Base-by-base conservation (phyloP, 2,113 vertebrate species). In the Ariopsis seemanni region DNA sequence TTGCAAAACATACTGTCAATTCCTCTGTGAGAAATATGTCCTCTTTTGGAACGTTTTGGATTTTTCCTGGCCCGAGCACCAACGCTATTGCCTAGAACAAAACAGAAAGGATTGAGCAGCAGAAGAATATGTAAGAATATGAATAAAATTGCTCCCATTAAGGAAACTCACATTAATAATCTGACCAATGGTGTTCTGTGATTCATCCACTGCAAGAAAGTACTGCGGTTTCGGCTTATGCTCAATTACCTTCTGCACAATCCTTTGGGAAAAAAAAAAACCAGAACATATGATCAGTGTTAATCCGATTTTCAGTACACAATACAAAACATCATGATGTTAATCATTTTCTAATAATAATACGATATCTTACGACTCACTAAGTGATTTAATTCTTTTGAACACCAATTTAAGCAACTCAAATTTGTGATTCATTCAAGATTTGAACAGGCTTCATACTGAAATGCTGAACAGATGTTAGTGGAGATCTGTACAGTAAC, bases 191-290 rank as follows among this genome's bases (percentile, higher is more conserved):
- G 95, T 97, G 22, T 95, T 94, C 63, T 91, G 92, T 12, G 97
- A 96, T 22, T 89, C 89, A 63, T 99, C 98, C 89, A 98, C 95
- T 11, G 97, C 97, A 4, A 99, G 88, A 75, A 99, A 75, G 85
- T 98, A 99, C 78, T 91, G 93, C 0, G 87, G 87, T 30, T 89
- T 93, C 0, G 98, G 97, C 84, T 90, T 92, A 0, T 91, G 94
- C n/a, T 98, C 95, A 62, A 96, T 96, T 90, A 99, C 27, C 7
- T 97, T 97, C 87, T 97, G 95, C 65, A 99, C 89, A 63, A 97
- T 95, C 3, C 98, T 99, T 71, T 1, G 9, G 60, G n/a, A n/a
- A 2, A 90, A 95, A 91, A 86, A 18, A 79, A 25, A n/a, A 4
- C n/a, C 17, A 27, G 7, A 74, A 22, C 65, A 27, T 63, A 55